phyloP scores from a whole-genome alignment of 2,113 vertebrate species.

The Phocoena phocoena region DNA sequence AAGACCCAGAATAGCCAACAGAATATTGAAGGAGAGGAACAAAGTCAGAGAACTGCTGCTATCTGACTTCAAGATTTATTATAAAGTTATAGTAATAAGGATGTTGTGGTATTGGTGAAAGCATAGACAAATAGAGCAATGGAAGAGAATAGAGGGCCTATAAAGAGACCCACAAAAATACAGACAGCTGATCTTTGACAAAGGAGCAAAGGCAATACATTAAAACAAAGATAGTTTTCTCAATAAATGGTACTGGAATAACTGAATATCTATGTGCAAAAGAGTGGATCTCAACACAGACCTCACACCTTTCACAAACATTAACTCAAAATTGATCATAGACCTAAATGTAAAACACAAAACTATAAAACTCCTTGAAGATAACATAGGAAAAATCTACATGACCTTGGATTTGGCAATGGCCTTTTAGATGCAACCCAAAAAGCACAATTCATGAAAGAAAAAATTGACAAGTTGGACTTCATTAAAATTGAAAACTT shows the following conservation, averaged over 20 bases:
- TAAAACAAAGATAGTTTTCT: not conserved
- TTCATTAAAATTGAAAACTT: not conserved
- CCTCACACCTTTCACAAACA: not conserved
- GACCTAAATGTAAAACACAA: not conserved
- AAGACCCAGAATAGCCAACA: not conserved
- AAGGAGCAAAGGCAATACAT: not conserved
- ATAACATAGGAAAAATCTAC: not conserved
- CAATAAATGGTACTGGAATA: not conserved
- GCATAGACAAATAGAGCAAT: not conserved
- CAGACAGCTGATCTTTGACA: not conserved
- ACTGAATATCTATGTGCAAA: not conserved
- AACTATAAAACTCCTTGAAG: not conserved
- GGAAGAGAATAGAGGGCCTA: not conserved
- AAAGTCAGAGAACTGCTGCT: not conserved
- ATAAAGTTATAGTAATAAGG: not conserved
- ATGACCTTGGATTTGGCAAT: not conserved
- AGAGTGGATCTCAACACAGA: not conserved
- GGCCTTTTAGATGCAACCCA: not conserved
- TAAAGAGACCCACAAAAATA: not conserved
- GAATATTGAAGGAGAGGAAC: not conserved
- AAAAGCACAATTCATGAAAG: not conserved
- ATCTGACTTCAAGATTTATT: not conserved
- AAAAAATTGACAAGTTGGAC: not conserved
- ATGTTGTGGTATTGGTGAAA: not conserved
- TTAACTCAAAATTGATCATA: not conserved